Percentiles rank a stretch among this genome's conserved stretches.
Evolutionary conservation across 1,140 invertebrate species (phyloP).

Genomic region (Gryon sp.): DNA sequence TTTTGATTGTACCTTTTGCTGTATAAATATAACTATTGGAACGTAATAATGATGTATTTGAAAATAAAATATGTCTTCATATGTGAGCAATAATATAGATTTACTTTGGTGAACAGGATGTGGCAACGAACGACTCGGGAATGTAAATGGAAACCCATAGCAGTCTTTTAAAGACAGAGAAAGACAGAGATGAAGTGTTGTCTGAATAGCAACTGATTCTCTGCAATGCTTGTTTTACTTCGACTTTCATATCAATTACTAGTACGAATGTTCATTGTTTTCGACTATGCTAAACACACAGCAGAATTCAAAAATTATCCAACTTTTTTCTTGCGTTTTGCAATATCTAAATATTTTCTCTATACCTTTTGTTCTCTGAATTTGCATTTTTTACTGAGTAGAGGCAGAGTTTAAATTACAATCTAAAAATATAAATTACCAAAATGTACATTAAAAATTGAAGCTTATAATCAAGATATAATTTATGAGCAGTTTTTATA

Average conservation of each 20-base stretch:
- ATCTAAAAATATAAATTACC: no score
- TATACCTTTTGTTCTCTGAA: no score
- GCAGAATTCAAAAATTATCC: no score
- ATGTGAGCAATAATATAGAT: conserved; percentile 37
- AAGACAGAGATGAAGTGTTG: conserved; percentile 14
- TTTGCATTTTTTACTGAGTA: no score
- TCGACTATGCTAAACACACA: no score
- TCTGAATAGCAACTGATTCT: conserved; percentile 35
- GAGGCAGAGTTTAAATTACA: no score
- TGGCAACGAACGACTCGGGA: conserved; percentile 44
- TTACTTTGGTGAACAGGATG: conserved; percentile 54
- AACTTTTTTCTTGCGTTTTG: no score
- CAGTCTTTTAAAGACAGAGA: conserved; percentile 48
- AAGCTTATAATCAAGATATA: no score
- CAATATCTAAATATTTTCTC: no score
- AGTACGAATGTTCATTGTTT: conserved; percentile 24
- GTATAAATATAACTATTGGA: conserved; percentile 30
- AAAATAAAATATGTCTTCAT: conserved; percentile 25
- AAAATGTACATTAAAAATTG: no score
- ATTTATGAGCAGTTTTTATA: no score
- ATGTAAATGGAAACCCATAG: conserved; percentile 60
- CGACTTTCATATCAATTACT: conserved; percentile 12
- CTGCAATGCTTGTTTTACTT: conserved; percentile 21
- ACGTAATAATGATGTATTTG: conserved; percentile 19
- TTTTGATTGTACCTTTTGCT: no score